Base-by-base conservation (phyloP, 2,888 invertebrate genomes). In the Melinopterus prodromus region DNA sequence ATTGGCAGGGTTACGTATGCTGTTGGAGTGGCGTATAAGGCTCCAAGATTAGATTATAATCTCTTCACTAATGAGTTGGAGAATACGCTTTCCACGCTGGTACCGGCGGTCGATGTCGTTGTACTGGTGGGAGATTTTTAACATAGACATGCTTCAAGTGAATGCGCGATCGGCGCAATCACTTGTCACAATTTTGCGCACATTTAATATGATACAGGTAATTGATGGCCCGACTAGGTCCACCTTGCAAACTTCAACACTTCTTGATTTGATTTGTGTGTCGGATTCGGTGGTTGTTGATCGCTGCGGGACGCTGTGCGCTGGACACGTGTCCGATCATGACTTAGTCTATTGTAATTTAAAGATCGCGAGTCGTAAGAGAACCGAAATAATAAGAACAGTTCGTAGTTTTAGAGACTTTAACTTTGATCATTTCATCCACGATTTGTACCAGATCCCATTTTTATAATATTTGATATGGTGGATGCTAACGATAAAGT, bases 21-120 rank as follows among this genome's bases (percentile, higher is more conserved):
- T 12, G 70, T 77, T 35, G 77, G 77, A n/a, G 70, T 70, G n/a
- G 70, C 71, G 6, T 77, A 70, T 70, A 36, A 38, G 26, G 70
- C 71, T 6, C 77, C 77, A 36, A 70, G 12, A 6, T 7, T 71
- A 14, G 6, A 9, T 14, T 35, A 36, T 7, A 69, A 12, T n/a
- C 16, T 9, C 9, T 77, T 77, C 37, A 16, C 36, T 5, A 70
- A 77, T 70, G 70, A 77, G 14, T 26, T 77, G 15, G 77, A 77
- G 26, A 26, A 26, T 26, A 26, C 26, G 26, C 26, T 26, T 26
- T 26, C 26, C 26, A 26, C 26, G 26, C 26, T 26, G 26, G 26
- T 26, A 26, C 70, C 36, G 26, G 15, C 37, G 5, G 14, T 15
- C n/a, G 36, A 70, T 37, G 71, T 35, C 26, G 12, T 77, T 26